A percentile compares a stretch with the other conserved stretches of the same genome.
Evolutionary conservation across 2,888 invertebrate genomes (phyloP).

Genomic region (Trachelus iudaicus): DNA sequence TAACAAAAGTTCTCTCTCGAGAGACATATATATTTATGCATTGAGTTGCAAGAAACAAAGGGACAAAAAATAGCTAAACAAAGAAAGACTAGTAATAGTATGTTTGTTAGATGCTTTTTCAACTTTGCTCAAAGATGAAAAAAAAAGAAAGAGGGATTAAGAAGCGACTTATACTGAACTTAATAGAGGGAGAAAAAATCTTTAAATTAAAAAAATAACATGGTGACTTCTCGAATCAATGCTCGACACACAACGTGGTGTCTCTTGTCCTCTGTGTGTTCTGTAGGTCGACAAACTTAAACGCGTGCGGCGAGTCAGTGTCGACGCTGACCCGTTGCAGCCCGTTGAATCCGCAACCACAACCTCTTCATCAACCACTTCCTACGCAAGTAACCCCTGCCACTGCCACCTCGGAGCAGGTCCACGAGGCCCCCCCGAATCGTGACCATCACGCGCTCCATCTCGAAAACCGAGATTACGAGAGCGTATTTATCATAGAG

Average conservation of each 20-base stretch:
- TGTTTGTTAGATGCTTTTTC: not conserved
- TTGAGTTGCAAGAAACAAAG: not conserved
- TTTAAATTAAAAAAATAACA: slow-evolving; percentile 33
- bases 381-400: slow-evolving; percentile 66
- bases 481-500: slow-evolving; percentile 79
- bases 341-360: slow-evolving; percentile 66
- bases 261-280: slow-evolving; percentile 62
- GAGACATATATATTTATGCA: not conserved
- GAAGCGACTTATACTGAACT: not conserved
- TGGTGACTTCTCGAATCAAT: slow-evolving; percentile 32
- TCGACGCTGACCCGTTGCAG: slow-evolving; percentile 67
- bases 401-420: slow-evolving; percentile 64
- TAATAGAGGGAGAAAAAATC: slow-evolving; percentile 1
- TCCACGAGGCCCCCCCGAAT: slow-evolving; percentile 64
- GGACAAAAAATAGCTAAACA: not conserved
- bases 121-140: slow-evolving; percentile 5
- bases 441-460: slow-evolving; percentile 65
- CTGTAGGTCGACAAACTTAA: slow-evolving; percentile 66
- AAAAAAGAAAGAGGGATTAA: slow-evolving; percentile 12
- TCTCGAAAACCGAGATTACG: slow-evolving; percentile 74
- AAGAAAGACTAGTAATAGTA: slow-evolving; percentile 8
- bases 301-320: slow-evolving; percentile 66
- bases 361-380: slow-evolving; percentile 63
- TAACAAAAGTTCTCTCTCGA: not conserved
- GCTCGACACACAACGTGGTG: slow-evolving; percentile 55